Conservation (phyloP, 2,797 vertebrate species). For the Paedocypris micromegethes region DNA sequence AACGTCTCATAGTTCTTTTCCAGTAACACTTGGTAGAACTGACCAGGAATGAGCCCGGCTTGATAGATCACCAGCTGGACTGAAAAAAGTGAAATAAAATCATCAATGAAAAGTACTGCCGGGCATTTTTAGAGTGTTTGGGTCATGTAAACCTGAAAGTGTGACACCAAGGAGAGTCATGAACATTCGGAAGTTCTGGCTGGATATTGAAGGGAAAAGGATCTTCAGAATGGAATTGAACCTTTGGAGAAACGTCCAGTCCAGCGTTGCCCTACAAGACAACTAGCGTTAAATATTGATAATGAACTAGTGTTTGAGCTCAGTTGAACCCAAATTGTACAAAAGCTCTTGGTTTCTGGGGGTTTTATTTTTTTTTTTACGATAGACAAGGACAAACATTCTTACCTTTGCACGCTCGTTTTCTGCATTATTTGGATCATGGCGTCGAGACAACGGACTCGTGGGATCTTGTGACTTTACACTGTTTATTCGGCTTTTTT, state of each 20-base stretch:
- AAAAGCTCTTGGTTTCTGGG: too few relatives aligned
- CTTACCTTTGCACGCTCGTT: slow-evolving; percentile 25
- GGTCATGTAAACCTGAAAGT: slow-evolving; percentile 70
- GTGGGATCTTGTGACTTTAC: neutral
- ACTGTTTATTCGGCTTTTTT: neutral
- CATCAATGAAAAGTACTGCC: neutral
- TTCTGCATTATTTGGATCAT: slow-evolving; percentile 12
- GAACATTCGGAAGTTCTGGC: slow-evolving; percentile 81
- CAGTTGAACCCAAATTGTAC: too few relatives aligned
- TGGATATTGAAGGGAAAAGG: slow-evolving; percentile 80
- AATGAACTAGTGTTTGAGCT: too few relatives aligned
- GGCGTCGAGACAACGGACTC: neutral
- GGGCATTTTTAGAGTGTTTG: too few relatives aligned
- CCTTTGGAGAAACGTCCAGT: slow-evolving; percentile 78
- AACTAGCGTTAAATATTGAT: neutral
- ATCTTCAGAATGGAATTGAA: slow-evolving; percentile 78
- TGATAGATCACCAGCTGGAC: slow-evolving; percentile 95
- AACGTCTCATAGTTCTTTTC: slow-evolving; percentile 79
- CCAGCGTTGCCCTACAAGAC: slow-evolving; percentile 66
- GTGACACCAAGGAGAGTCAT: slow-evolving; percentile 79
- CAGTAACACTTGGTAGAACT: slow-evolving; percentile 85
- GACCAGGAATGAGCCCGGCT: slow-evolving; percentile 91
- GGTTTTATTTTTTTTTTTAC: too few relatives aligned
- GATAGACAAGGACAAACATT: neutral
- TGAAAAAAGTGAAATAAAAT: slow-evolving; percentile 44